phyloP scores from a whole-genome alignment of 2,797 vertebrate genomes.

The Phoebastria nigripes region DNA sequence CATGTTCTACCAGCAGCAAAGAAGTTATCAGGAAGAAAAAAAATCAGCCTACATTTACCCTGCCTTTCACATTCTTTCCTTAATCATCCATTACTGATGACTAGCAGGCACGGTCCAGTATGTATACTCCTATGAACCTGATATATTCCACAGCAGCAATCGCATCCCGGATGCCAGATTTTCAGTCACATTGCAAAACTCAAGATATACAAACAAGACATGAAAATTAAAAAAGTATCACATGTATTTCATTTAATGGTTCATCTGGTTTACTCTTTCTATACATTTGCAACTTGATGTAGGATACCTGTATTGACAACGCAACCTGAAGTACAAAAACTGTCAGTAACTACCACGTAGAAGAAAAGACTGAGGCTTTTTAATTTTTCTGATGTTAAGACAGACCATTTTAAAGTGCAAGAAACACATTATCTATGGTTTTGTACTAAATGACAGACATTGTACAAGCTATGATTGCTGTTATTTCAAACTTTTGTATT shows the following conservation, averaged over 20 bases:
- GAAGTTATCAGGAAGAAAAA: neutral
- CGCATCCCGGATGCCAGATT: neutral
- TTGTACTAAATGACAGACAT: neutral
- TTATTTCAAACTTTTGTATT: neutral
- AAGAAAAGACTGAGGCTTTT: neutral
- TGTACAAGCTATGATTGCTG: neutral
- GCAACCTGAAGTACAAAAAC: neutral
- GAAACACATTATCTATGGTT: neutral
- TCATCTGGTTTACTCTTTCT: neutral
- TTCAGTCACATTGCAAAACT: neutral
- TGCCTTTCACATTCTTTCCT: neutral
- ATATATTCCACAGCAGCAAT: neutral
- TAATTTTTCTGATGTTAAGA: neutral
- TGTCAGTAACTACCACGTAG: neutral
- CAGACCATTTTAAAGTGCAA: neutral
- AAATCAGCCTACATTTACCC: neutral
- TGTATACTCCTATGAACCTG: accelerated
- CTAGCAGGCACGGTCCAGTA: neutral
- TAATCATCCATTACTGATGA: neutral
- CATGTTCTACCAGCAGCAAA: neutral
- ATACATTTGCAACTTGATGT: neutral
- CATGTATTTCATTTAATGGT: neutral
- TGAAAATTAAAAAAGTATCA: neutral
- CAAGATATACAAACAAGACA: neutral
- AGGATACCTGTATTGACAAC: neutral